Evolutionary conservation across 2,797 vertebrate species (phyloP).

Genomic region (Podargus strigoides): DNA sequence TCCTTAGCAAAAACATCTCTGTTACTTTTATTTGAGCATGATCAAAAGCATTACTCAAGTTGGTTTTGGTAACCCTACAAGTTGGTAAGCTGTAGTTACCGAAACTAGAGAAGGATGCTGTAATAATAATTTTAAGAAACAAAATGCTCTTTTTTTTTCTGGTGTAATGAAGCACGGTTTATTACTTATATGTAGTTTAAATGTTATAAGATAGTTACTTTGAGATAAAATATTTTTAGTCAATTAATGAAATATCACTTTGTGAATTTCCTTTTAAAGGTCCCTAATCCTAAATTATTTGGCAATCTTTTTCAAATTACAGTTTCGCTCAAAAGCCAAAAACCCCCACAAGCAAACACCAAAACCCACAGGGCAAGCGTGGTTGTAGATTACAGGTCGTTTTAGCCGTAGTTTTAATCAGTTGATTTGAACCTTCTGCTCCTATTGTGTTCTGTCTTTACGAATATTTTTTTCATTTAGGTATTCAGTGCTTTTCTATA

Average conservation of each 20-base stretch:
- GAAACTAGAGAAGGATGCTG: neutral
- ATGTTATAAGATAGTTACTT: accelerated
- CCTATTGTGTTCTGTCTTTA: neutral
- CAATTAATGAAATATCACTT: neutral
- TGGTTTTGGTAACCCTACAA: neutral
- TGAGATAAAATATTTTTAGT: no score
- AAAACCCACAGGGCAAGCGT: no score
- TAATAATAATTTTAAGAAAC: neutral
- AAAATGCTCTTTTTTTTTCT: neutral
- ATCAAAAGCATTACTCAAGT: neutral
- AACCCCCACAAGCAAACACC: no score
- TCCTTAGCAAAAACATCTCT: neutral
- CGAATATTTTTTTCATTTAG: neutral
- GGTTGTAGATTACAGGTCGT: neutral
- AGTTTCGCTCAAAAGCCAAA: neutral
- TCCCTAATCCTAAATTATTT: neutral
- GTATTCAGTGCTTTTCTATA: accelerated
- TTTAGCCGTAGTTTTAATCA: neutral
- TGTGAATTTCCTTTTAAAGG: neutral
- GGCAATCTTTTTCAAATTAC: neutral
- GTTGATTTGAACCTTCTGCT: neutral
- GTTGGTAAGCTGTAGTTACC: neutral
- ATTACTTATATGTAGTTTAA: neutral
- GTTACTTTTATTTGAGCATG: neutral
- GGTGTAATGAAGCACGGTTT: neutral